Conservation (phyloP, 2,113 vertebrate species). For the Rhinopomastus cyanomelas region DNA sequence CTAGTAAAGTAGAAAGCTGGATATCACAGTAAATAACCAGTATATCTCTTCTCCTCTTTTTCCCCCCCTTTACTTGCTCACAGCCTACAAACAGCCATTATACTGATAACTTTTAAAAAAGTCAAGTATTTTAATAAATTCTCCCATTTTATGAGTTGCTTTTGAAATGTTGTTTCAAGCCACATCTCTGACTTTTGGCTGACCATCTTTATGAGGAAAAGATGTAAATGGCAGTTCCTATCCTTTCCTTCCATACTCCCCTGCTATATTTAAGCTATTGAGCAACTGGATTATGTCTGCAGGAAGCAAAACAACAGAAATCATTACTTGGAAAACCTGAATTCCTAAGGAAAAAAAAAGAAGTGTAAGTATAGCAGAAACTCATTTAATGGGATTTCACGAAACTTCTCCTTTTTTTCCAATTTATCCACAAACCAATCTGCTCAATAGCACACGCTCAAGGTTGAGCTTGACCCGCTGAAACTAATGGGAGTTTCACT, state of each 20-base stretch:
- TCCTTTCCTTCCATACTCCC: neutral
- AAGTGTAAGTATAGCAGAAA: neutral
- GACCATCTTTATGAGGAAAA: neutral
- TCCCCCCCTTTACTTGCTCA: neutral
- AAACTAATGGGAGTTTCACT: neutral
- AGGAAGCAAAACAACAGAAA: neutral
- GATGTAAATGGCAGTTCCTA: neutral
- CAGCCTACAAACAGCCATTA: neutral
- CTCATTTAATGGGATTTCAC: neutral
- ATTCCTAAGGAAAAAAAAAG: neutral
- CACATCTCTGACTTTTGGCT: neutral
- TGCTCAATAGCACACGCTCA: neutral
- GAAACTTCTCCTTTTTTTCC: neutral
- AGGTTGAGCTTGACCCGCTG: neutral
- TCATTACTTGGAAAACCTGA: neutral
- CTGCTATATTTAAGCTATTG: neutral
- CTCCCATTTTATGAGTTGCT: neutral
- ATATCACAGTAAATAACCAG: neutral
- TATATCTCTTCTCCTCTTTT: neutral
- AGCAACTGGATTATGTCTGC: neutral
- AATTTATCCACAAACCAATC: neutral
- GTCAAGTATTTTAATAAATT: neutral
- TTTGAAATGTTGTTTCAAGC: neutral
- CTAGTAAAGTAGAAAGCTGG: neutral
- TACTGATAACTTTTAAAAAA: neutral